Percentiles rank a stretch among this genome's conserved stretches.
These are phyloP conservation scores for Theodoxus fluviatilis DNA, from an alignment of 2,888 invertebrate species.

Conservation along the genomic window DNA sequence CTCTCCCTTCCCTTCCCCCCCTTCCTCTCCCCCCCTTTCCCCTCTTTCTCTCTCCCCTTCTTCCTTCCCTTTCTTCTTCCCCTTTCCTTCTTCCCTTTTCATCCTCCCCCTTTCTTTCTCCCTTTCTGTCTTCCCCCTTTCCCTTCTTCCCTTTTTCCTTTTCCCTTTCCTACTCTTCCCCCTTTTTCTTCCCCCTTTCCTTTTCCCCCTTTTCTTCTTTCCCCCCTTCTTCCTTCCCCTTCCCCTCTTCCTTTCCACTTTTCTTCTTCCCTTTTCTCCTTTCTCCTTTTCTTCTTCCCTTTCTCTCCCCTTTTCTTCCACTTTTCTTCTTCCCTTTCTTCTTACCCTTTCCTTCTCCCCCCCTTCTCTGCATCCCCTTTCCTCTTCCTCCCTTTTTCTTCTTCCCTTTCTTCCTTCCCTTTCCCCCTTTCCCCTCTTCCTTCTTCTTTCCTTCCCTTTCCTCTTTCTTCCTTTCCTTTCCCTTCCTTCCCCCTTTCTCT, in stretches of 20 bases:
- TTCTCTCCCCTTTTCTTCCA: slow-evolving; percentile 8
- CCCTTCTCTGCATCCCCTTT: too few species aligned
- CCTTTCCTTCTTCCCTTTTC: background rate
- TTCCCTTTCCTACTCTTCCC: background rate
- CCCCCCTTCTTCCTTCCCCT: background rate
- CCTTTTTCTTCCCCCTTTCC: background rate
- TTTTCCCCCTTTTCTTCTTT: background rate
- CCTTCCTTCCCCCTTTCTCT: background rate
- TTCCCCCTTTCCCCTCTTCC: background rate
- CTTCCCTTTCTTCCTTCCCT: too few species aligned
- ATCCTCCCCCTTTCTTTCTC: too few species aligned
- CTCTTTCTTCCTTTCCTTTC: background rate
- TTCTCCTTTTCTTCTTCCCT: slow-evolving; percentile 14
- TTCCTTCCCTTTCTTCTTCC: too few species aligned
- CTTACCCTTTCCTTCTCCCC: too few species aligned
- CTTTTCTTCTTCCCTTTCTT: too few species aligned
- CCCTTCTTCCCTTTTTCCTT: too few species aligned
- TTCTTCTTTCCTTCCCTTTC: background rate
- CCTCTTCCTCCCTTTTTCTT: too few species aligned
- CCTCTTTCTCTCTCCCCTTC: background rate
- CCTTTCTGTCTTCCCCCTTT: too few species aligned
- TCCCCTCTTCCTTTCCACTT: background rate
- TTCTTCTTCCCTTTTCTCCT: background rate
- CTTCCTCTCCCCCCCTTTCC: background rate
- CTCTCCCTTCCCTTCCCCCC: too few species aligned